Evolutionary conservation across 2,113 vertebrate species (phyloP).

Genomic region (Dromiciops gliroides): DNA sequence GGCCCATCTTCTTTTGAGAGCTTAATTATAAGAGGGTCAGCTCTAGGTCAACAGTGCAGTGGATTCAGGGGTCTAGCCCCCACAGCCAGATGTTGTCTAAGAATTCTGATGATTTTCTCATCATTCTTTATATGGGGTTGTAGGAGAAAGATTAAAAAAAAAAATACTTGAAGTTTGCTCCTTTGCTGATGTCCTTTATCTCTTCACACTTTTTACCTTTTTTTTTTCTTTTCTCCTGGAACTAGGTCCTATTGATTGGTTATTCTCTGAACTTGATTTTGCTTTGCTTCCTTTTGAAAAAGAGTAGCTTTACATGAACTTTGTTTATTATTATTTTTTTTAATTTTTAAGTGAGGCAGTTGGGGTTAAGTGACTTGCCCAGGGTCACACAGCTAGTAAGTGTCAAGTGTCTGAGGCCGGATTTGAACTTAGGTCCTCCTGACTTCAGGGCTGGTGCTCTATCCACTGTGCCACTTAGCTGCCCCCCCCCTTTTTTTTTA

Average conservation of each 20-base stretch:
- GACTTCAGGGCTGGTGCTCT: too few relatives aligned
- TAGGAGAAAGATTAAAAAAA: too few relatives aligned
- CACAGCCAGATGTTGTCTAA: not conserved
- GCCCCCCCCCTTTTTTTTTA: too few relatives aligned
- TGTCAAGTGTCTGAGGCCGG: too few relatives aligned
- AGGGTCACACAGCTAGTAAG: too few relatives aligned
- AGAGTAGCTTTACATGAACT: too few relatives aligned
- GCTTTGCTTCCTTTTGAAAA: slow-evolving; percentile 33
- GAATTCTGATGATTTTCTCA: not conserved
- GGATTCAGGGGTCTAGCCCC: not conserved
- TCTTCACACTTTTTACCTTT: not conserved
- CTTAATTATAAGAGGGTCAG: not conserved
- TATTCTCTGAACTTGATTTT: slow-evolving; percentile 21
- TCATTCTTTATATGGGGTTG: not conserved
- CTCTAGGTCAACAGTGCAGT: not conserved
- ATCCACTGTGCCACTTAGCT: too few relatives aligned
- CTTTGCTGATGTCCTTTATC: too few relatives aligned
- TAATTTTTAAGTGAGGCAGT: too few relatives aligned
- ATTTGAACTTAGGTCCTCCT: too few relatives aligned
- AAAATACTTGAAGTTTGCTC: not conserved
- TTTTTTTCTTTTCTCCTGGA: slow-evolving; percentile 28
- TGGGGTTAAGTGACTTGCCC: too few relatives aligned
- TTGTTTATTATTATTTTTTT: too few relatives aligned
- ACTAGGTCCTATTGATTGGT: slow-evolving; percentile 3
- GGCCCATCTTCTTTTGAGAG: not conserved